Base-by-base conservation (phyloP, 2,888 invertebrate genomes). In the Nomada ferruginata region DNA sequence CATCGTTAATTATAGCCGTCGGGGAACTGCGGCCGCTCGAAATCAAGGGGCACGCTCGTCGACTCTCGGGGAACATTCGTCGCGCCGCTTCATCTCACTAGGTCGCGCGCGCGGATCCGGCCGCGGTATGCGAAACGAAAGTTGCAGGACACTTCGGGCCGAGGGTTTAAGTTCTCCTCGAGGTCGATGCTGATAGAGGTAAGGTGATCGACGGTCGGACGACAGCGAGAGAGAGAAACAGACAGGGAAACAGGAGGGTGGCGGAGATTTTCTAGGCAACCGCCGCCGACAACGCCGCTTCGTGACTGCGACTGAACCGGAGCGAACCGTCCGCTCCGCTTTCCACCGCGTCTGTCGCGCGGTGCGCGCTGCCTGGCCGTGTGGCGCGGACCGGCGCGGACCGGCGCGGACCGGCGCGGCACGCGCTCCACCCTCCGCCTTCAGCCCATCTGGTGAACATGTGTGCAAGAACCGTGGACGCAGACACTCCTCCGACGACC, bases 271-370 rank as follows among this genome's bases (percentile, higher is more conserved):
- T 36, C 36, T 36, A 7, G 36, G 36, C 36, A 36, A 36, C 36
- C 36, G 36, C 36, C 36, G n/a, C 63, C 20, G 26, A 15, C 42
- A 13, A 42, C 89, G 88, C 90, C 90, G 91, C 91, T 90, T 89
- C 91, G 87, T 82, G 85, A 87, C 88, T 87, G 87, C 91, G 91
- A 92, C 92, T 91, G 89, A 89, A 63, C 84, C 85, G 55, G 23
- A 61, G 15, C 60, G n/a, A 15, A 10, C 50, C 42, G 78, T 26
- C 13, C 11, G 65, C 47, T 57, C 50, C 59, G 47, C n/a, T 26
- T 29, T 18, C 61, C 74, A 18, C 61, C 77, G 55, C 47, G 44
- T 68, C 61, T 55, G 47, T 15, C 63, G 63, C 63, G 63, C 72
- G 75, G 70, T 85, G 68, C 76, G 82, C 84, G 74, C 71, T 60